Percentiles rank a stretch among this genome's conserved stretches.
phyloP scores from a whole-genome alignment of 2,797 vertebrate species.

The Pitangus sulphuratus region DNA sequence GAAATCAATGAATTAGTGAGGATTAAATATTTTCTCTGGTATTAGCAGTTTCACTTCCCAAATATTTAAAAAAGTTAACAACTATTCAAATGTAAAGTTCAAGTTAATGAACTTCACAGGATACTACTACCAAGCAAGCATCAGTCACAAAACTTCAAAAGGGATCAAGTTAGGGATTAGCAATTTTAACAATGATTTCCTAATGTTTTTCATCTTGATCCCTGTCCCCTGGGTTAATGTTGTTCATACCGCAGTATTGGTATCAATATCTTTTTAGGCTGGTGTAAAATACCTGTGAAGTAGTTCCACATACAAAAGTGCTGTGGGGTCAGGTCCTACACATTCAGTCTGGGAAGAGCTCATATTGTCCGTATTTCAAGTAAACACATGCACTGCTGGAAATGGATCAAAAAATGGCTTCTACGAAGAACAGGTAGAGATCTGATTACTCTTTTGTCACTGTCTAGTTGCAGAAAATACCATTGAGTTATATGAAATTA shows the following conservation, averaged over 20 bases:
- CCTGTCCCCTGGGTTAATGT: neutral
- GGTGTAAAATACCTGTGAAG: neutral
- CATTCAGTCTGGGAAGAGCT: neutral
- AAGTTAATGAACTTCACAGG: neutral
- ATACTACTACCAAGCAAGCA: neutral
- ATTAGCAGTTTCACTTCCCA: neutral
- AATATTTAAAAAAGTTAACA: neutral
- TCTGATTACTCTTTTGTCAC: neutral
- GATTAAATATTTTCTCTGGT: neutral
- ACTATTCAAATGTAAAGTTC: neutral
- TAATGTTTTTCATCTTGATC: neutral
- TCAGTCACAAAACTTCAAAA: neutral
- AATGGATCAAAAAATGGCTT: neutral
- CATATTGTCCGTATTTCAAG: neutral
- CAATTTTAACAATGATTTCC: neutral
- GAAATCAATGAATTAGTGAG: neutral
- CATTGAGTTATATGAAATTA: neutral
- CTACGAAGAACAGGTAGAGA: rapidly evolving
- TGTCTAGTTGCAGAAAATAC: neutral
- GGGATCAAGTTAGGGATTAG: neutral
- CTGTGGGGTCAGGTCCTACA: neutral
- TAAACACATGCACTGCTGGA: neutral
- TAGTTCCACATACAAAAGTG: neutral
- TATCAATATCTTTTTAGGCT: neutral
- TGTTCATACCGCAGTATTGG: neutral